Base-by-base conservation (phyloP, 2,113 vertebrate species). In the Austrofundulus limnaeus region DNA sequence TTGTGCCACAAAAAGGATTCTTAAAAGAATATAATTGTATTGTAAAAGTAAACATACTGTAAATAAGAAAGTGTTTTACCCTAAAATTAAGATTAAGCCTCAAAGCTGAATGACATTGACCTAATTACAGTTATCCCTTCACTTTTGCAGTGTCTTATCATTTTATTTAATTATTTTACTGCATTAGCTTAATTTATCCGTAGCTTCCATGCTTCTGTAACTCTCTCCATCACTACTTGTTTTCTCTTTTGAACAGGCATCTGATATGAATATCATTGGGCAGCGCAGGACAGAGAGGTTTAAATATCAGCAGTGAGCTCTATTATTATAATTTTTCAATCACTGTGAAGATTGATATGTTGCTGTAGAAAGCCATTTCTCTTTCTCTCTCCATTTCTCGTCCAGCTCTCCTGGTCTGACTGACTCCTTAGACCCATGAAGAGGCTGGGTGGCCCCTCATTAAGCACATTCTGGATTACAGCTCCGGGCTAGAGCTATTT, bases 381-480 rank as follows among this genome's bases (percentile, higher is more conserved):
- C 66, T 31, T 61, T 51, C 48, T 31, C 19, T 11, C 23, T 19
- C 37, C 43, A 45, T 15, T 21, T 50, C 51, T 66, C 52, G 58
- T 66, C 69, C 59, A 61, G 56, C 64, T 70, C 70, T 72, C 65
- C 37, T 66, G 75, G 50, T 78, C 47, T 61, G 53, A 53, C 63
- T 70, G 70, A 81, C 79, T 82, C 55, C 46, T 82, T 55, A 61
- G 72, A 64, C 76, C 71, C 52, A 75, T 77, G 69, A 89, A 91
- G 87, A 88, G 88, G 81, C 82, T 69, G 68, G 67, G 74, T 81
- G 79, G 85, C 75, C 87, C 79, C 86, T 90, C 86, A 87, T 92
- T 91, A 89, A 86, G 88, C 89, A 80, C 85, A 80, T 78, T 84
- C 76, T 81, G 89, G 90, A 92, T 92, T 92, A 92, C 53, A 69